Evolutionary conservation across 2,797 vertebrate species (phyloP).

Genomic region (Cynodonichthys magdalenae): DNA sequence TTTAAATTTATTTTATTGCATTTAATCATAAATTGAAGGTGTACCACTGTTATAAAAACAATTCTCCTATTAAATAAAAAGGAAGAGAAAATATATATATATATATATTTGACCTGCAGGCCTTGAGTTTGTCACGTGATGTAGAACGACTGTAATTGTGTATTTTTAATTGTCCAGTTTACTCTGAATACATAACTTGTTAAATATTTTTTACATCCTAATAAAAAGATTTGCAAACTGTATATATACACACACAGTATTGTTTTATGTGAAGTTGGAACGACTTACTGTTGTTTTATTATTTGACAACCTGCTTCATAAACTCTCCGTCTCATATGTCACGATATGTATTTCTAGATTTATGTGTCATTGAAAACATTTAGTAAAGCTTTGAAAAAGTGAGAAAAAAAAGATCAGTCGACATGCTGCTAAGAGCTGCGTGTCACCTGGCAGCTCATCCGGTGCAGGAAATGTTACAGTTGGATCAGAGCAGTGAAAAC

Average conservation of each 20-base stretch:
- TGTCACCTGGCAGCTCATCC: constrained; percentile 69
- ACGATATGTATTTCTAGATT: constrained; percentile 17
- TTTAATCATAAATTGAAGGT: no score
- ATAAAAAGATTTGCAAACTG: neutral
- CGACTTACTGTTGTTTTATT: constrained; percentile 1
- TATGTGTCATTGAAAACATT: constrained; percentile 27
- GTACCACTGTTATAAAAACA: no score
- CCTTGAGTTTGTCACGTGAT: no score
- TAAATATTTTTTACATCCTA: neutral
- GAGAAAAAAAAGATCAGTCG: constrained; percentile 21
- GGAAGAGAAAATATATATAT: no score
- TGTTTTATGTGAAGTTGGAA: neutral
- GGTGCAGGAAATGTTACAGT: constrained; percentile 66
- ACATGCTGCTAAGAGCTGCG: constrained; percentile 45
- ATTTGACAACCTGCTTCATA: constrained; percentile 4
- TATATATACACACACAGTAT: neutral
- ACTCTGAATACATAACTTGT: no score
- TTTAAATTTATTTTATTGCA: no score
- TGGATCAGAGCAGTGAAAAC: constrained; percentile 64
- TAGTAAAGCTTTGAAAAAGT: constrained; percentile 15
- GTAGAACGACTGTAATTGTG: no score
- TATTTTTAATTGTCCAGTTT: no score
- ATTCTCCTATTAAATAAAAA: no score
- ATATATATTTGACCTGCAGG: no score
- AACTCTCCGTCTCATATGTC: neutral